Conservation (phyloP, 1,140 invertebrate genomes). For the Solenopsis fugax region DNA sequence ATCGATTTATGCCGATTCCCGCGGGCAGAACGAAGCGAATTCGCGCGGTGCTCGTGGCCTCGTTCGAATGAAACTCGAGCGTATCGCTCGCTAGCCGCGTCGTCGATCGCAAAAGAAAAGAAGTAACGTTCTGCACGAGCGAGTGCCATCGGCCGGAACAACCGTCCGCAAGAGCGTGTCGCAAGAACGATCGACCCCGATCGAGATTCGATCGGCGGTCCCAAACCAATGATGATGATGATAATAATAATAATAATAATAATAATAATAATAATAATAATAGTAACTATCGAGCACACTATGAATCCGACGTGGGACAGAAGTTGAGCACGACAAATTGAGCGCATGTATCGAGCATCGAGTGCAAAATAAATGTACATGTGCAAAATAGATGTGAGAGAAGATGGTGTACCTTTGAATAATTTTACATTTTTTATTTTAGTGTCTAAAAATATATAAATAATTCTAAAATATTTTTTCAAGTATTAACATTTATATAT, state of each 20-base stretch:
- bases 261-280: conserved; percentile 19
- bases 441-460: too few relatives aligned
- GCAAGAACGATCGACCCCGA: conserved; percentile 62
- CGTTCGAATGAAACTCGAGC: conserved; percentile 51
- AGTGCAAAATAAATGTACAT: background rate
- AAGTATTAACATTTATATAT: too few relatives aligned
- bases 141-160: conserved; percentile 43
- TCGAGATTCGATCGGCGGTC: conserved; percentile 50
- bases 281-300: background rate
- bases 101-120: conserved; percentile 49
- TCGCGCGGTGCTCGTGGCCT: conserved; percentile 39
- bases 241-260: conserved; percentile 10
- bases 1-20: conserved; percentile 21
- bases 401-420: too few relatives aligned
- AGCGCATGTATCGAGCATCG: background rate
- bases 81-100: conserved; percentile 26
- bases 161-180: conserved; percentile 29
- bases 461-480: too few relatives aligned
- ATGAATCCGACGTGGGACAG: conserved; percentile 42
- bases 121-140: conserved; percentile 67
- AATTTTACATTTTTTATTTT: too few relatives aligned
- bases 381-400: too few relatives aligned
- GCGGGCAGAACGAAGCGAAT: conserved; percentile 1
- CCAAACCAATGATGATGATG: conserved; percentile 15
- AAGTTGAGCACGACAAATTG: conserved; percentile 1